Evolutionary conservation across 2,797 vertebrate species (phyloP), one percentile per base, ranked within the genome.

Genomic region (Enteromius anoplus): DNA sequence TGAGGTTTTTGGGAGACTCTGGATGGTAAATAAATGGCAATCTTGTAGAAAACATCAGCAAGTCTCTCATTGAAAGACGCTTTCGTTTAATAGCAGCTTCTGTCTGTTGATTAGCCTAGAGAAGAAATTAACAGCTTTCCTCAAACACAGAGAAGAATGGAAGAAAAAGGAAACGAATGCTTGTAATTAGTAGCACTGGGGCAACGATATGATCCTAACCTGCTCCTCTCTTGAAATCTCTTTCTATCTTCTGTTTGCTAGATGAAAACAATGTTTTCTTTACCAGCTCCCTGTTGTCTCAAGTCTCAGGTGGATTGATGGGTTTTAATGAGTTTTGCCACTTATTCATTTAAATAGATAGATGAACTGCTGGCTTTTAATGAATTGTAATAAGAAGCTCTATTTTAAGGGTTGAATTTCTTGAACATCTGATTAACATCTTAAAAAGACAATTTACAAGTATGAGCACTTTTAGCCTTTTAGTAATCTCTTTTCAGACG

Each of bases 71-170:
- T 32, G 34, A 70, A 70, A 12, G 14, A n/a, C 23, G 37, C 6
- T 14, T 26, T 12, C 4, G 29, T 66, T 70, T 80, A 70, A 21
- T 45, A 26, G n/a, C 29, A 17, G 23, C 34, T 26, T 40, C 12
- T 55, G n/a, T 77, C 37, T 60, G 11, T 29, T 47, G 66, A 62
- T 71, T 32, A 72, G 65, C 75, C 82, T 51, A 26, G 75, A 83
- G 66, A 49, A 78, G 65, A 78, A 60, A 73, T 81, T 19, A 75
- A 19, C 42, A 23, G 29, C 17, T 40, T 60, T 26, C 4, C 71
- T 29, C 21, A 40, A 72, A 70, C 37, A 53, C 51, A 5, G 66
- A 40, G 51, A 29, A 75, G 12, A 80, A 34, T 80, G 17, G 71
- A 42, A 42, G 37, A 65, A 49, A 45, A 45, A n/a, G 37, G 45